Conservation (phyloP, 2,113 vertebrate species). For the Clarias magur region DNA sequence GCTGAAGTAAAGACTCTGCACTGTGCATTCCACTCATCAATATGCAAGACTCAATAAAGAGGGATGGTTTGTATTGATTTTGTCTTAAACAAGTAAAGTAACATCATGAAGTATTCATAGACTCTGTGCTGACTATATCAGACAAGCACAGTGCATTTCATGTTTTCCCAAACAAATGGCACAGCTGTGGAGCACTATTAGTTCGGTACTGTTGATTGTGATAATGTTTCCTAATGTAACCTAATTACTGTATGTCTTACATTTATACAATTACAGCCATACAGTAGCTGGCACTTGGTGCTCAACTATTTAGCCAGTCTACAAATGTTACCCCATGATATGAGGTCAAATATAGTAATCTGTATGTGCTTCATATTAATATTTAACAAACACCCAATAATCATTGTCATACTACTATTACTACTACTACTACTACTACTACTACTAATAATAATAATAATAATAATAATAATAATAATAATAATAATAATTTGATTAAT, state of each 20-base stretch:
- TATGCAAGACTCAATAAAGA: conserved; percentile 46
- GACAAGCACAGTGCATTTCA: conserved; percentile 7
- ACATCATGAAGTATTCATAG: conserved; percentile 57
- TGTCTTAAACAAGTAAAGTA: conserved; percentile 51
- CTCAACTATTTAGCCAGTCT: background rate
- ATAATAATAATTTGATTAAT: too few species aligned
- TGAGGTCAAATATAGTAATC: background rate
- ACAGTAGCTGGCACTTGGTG: background rate
- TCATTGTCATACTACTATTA: background rate
- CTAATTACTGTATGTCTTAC: background rate
- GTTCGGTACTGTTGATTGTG: background rate
- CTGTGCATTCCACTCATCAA: conserved; percentile 33
- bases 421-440: too few species aligned
- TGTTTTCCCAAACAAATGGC: conserved; percentile 3
- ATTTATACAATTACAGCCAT: background rate
- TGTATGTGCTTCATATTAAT: background rate
- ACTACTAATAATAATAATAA: too few species aligned
- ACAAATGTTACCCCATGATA: background rate
- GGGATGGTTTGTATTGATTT: conserved; percentile 48
- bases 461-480: too few species aligned
- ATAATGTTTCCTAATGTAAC: background rate
- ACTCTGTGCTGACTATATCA: conserved; percentile 35
- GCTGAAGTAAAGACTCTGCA: conserved; percentile 24
- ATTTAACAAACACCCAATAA: background rate
- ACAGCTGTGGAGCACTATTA: background rate